Evolutionary conservation across 2,113 vertebrate species (phyloP).

Genomic region (Nannospalax galili): DNA sequence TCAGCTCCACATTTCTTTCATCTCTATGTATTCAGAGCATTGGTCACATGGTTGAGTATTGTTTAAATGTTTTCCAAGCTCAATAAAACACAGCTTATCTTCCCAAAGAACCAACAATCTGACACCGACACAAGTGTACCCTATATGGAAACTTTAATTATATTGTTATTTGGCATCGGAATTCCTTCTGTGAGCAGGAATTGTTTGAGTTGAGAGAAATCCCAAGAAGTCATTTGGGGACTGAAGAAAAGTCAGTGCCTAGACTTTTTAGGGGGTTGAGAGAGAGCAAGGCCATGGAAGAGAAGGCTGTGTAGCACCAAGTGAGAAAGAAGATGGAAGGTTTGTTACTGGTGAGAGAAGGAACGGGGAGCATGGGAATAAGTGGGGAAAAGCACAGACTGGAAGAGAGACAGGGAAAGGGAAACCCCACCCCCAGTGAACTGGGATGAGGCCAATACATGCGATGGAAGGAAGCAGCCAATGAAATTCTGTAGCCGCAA

Average conservation of each 20-base stretch:
- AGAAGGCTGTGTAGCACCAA: neutral
- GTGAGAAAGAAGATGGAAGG: neutral
- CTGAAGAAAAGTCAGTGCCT: neutral
- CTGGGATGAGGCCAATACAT: neutral
- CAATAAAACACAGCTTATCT: neutral
- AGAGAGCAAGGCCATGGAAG: neutral
- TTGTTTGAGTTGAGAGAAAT: slow-evolving; percentile 13
- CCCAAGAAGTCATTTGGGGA: neutral
- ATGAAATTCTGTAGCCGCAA: neutral
- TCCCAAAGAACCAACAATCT: neutral
- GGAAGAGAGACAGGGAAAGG: neutral
- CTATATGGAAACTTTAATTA: slow-evolving; percentile 12
- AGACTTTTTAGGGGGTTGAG: neutral
- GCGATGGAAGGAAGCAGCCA: neutral
- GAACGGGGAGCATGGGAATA: neutral
- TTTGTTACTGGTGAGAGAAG: neutral
- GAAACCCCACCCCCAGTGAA: neutral
- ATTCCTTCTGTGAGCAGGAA: neutral
- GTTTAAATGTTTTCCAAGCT: slow-evolving; percentile 30
- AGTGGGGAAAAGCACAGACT: neutral
- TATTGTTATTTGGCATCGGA: neutral
- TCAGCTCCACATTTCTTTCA: neutral
- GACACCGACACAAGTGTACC: neutral
- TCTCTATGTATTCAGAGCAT: neutral
- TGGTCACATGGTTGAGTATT: neutral